Base-by-base conservation (phyloP, 2,113 vertebrate genomes). In the Oncorhynchus tshawytscha region DNA sequence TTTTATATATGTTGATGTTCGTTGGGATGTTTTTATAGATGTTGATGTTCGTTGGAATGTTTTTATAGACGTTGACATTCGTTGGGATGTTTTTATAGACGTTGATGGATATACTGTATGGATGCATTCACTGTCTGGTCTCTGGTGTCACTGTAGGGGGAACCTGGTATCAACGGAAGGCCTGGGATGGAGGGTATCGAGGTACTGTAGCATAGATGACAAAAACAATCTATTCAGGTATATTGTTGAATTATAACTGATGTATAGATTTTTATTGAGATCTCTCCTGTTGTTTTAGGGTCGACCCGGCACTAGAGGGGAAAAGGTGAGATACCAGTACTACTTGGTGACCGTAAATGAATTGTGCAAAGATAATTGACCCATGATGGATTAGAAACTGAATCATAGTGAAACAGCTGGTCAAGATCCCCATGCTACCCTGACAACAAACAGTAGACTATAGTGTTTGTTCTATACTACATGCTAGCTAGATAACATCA, bases 111-210 rank as follows among this genome's bases (percentile, higher is more conserved):
- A 75, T 75, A 27, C 27, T 27, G 3, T 27, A 74, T 74, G 84
- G 54, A 85, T 73, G 22, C 72, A 45, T 1, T 86, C 51, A 70
- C 82, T 80, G 72, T 84, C 72, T 84, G 62, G 73, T 51, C 74
- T 88, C 0, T 22, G 88, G 83, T 15, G 69, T 88, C 87, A 78
- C 84, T 72, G 72, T 29, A 98, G 96, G 96, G 97, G 0, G 87
- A 93, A 72, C 59, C 91, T 72, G 94, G 94, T 51, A 74, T 87
- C 24, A 95, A 96, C 84, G 95, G 96, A 77, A 92, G 91, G 45
- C 90, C 66, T 65, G 96, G 96, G 91, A 87, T 92, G 64, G 90
- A 89, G 74, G 96, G 96, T 62, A 78, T 89, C 82, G 87, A 91
- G 95, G 96, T 97, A 93, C 54, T 60, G 74, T 6, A 29, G 31